These are phyloP conservation scores for Ecdyonurus torrentis DNA, from an alignment of 2,888 invertebrate species.

Conservation along the genomic window DNA sequence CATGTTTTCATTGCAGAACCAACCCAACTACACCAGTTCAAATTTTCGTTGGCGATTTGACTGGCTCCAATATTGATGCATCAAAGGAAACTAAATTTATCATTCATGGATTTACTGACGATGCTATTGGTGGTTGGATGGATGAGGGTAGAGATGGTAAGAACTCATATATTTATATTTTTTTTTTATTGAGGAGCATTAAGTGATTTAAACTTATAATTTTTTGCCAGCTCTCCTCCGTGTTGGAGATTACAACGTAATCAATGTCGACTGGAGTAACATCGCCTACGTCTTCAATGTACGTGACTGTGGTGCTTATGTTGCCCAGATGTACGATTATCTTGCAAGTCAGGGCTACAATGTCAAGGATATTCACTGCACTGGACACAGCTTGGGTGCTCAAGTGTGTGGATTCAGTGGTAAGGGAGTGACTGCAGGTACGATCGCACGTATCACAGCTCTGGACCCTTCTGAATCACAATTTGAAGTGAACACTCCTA, in stretches of 20 bases:
- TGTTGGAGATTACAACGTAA: constrained; percentile 1
- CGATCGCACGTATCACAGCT: neutral
- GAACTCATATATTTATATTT: neutral
- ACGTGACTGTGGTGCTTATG: neutral
- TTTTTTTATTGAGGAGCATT: neutral
- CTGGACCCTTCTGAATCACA: neutral
- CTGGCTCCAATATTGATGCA: neutral
- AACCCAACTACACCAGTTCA: neutral
- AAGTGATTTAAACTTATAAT: neutral
- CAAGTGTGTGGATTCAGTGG: constrained; percentile 9
- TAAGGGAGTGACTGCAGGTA: neutral
- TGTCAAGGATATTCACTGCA: constrained; percentile 1
- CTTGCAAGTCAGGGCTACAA: neutral
- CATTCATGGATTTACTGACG: neutral
- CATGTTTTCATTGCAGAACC: too few species aligned
- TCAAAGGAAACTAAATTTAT: neutral
- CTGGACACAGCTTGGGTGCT: constrained; percentile 10
- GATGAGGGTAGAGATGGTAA: neutral
- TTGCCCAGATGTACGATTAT: constrained; percentile 4
- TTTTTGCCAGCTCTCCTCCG: neutral
- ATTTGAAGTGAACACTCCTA: neutral
- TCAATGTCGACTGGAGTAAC: constrained; percentile 7
- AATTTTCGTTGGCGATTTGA: neutral
- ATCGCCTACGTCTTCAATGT: neutral
- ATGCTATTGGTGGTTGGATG: neutral